Evolutionary conservation across 2,888 invertebrate genomes (phyloP).

Genomic region (Drosophila diplacantha): DNA sequence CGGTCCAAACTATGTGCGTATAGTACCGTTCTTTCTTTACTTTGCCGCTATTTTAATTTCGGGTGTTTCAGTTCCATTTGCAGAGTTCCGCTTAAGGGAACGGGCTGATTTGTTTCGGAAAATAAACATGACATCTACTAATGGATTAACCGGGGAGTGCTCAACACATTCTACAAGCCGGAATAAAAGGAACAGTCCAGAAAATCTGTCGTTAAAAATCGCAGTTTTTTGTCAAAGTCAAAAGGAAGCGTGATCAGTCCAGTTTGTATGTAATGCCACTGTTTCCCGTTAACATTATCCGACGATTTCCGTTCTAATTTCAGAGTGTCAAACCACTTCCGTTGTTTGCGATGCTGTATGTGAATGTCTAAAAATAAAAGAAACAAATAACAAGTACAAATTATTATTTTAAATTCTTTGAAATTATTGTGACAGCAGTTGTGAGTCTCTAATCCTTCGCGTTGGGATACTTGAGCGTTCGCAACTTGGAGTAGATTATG

Average conservation of each 20-base stretch:
- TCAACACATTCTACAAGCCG: background rate
- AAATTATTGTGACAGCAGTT: background rate
- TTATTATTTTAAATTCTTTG: background rate
- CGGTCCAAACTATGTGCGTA: background rate
- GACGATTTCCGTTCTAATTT: background rate
- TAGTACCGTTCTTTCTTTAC: background rate
- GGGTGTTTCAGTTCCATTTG: background rate
- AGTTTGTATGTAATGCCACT: background rate
- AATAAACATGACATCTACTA: background rate
- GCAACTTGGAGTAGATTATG: conserved; percentile 82
- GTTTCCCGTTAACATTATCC: too few species aligned
- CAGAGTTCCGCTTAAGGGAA: background rate
- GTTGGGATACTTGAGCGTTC: conserved; percentile 58
- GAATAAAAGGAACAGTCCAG: background rate
- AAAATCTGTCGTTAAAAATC: background rate
- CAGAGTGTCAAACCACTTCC: background rate
- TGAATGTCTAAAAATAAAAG: background rate
- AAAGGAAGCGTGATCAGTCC: background rate
- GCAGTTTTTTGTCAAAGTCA: background rate
- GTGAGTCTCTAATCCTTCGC: conserved; percentile 19
- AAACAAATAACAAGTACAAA: background rate
- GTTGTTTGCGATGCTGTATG: background rate
- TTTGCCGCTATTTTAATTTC: too few species aligned
- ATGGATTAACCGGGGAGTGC: too few species aligned
- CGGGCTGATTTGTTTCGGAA: background rate